phyloP scores from a whole-genome alignment of 2,797 vertebrate genomes.

The Monodelphis domestica region DNA sequence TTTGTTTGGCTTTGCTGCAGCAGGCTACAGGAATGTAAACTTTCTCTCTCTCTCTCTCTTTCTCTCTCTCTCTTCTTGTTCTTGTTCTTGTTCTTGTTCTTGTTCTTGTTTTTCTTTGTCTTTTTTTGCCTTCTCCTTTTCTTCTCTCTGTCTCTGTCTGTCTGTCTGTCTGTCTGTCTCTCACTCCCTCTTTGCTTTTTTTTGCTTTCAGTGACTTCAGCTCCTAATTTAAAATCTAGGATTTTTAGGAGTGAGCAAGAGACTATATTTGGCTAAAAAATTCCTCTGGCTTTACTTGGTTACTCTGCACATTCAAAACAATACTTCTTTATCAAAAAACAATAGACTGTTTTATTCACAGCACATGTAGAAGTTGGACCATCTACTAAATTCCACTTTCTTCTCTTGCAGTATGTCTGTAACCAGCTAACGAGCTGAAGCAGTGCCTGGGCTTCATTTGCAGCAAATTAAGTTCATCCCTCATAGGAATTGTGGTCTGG shows the following conservation, averaged over 20 bases:
- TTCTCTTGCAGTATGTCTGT: constrained; percentile 82
- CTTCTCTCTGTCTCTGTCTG: no score
- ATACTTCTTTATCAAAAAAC: constrained; percentile 87
- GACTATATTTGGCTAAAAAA: constrained; percentile 91
- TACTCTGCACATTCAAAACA: constrained; percentile 85
- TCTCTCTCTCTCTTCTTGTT: neutral
- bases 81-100: no score
- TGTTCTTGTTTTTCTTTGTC: no score
- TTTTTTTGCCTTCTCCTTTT: no score
- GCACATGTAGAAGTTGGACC: constrained; percentile 85
- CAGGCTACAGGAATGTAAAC: constrained; percentile 86
- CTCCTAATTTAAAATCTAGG: constrained; percentile 85
- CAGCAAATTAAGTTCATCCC: constrained; percentile 85
- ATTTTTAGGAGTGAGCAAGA: constrained; percentile 85
- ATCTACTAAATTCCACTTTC: constrained; percentile 83
- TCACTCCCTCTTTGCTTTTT: no score
- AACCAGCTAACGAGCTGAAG: constrained; percentile 83
- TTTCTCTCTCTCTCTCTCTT: neutral
- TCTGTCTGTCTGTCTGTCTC: no score
- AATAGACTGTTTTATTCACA: constrained; percentile 87
- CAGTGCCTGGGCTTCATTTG: constrained; percentile 85
- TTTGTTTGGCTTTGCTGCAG: constrained; percentile 85
- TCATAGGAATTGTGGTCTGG: constrained; percentile 85
- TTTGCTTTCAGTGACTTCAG: constrained; percentile 85
- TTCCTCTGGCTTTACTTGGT: constrained; percentile 84